Base-by-base conservation (phyloP, 2,888 invertebrate species). In the Cyaniris semiargus region DNA sequence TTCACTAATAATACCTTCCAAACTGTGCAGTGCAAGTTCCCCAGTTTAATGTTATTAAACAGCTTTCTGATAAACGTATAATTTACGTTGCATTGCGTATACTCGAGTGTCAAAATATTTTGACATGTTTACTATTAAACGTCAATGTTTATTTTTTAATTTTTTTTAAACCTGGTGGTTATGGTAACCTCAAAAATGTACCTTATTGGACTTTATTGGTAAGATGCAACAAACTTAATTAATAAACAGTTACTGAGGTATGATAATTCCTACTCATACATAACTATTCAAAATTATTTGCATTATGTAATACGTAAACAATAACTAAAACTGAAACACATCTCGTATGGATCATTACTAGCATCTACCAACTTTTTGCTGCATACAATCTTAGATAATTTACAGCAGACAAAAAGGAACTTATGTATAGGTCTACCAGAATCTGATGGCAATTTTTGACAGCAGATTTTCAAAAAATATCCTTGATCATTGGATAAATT, bases 1-100 rank as follows among this genome's bases (percentile, higher is more conserved):
- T 70, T 27, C 8, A 21, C 18, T 44, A 21, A 34, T 71, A 34
- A n/a, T 21, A 71, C 71, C 71, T 71, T 44, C 44, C 71, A 71
- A 38, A 21, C 71, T 21, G 10, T 21, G 4, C 34, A 71, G 21
- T n/a, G 38, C 38, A 38, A 0, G 71, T 38, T 71, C 1, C 71
- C 71, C 71, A 71, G 71, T 21, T 38, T 70, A 18, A 7, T n/a
- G 2, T 38, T 70, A 31, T 70, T 34, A 18, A 70, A 70, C n/a
- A 1, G 4, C 10, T 71, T 71, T 34, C 18, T 18, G 3, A 8
- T 34, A 27, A 31, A 70, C 5, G 3, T 70, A 31, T 15, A 18
- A 34, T 34, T 70, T 34, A 0, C 15, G 7, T 34, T 7, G 18
- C 34, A n/a, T 70, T 70, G 70, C 34, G 70, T 34, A 60, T 13